Evolutionary conservation across 2,888 invertebrate genomes (phyloP).

Genomic region (Torymus texanus): DNA sequence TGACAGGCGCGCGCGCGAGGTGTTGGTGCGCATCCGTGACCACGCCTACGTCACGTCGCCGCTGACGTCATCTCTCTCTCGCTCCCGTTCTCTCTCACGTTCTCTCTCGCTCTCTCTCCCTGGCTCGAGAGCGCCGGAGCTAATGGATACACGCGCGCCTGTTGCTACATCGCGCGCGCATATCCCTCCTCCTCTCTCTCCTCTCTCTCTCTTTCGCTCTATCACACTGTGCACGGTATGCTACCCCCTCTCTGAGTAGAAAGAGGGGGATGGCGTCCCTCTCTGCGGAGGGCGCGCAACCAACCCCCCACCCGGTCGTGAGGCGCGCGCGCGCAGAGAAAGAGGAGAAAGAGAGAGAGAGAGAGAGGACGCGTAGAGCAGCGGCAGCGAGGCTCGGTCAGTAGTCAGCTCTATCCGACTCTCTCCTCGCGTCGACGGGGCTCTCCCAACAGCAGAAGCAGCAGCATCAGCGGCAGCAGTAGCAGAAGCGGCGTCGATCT

Average conservation of each 20-base stretch:
- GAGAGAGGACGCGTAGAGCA: conserved; percentile 7
- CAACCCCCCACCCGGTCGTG: conserved; percentile 56
- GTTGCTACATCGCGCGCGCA: conserved; percentile 68
- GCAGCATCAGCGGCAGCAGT: conserved; percentile 48
- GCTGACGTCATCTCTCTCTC: conserved; percentile 67
- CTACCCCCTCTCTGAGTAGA: conserved; percentile 2
- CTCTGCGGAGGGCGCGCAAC: conserved; percentile 34
- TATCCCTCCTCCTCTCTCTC: conserved; percentile 49
- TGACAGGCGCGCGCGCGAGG: conserved; percentile 69
- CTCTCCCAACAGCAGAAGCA: no score
- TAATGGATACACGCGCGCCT: conserved; percentile 62
- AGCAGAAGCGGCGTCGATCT: conserved; percentile 70
- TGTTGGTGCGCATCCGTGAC: conserved; percentile 75
- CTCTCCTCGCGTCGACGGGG: no score
- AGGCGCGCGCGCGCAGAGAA: no score
- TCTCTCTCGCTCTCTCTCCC: conserved; percentile 28
- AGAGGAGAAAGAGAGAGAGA: conserved; percentile 33
- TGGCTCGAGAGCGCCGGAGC: conserved; percentile 64
- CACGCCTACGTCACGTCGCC: conserved; percentile 74
- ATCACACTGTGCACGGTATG: conserved; percentile 1
- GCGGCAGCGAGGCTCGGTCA: conserved; percentile 63
- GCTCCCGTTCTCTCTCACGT: conserved; percentile 32
- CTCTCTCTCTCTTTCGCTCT: conserved; percentile 54
- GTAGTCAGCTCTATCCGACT: conserved; percentile 72
- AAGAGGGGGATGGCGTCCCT: conserved; percentile 52